Base-by-base conservation (phyloP, 2,797 vertebrate species). In the Oophaga sylvatica region DNA sequence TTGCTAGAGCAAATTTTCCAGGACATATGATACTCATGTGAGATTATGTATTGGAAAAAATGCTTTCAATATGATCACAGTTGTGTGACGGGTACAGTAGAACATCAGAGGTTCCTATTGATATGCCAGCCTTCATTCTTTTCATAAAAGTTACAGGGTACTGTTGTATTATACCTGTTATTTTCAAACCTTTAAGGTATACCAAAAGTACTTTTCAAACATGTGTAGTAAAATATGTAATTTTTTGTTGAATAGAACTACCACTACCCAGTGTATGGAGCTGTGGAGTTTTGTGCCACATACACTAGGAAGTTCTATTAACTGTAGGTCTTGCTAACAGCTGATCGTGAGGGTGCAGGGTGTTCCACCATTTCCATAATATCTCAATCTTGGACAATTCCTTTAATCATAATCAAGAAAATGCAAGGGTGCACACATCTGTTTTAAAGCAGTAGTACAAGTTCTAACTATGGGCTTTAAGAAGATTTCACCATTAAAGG, bases 1-100 rank as follows among this genome's bases (percentile, higher is more conserved):
- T 78, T 78, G 59, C 59, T 26, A 79, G 67, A 76, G 29, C 26
- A 85, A 53, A 31, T 84, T 79, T 85, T 79, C 73, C 62, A 65
- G 56, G 84, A 85, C 75, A 83, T 70, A 76, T 79, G 75, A 85
- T 63, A 85, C 35, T 78, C 75, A 78, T 85, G 70, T 78, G 60
- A 85, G 60, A 85, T 85, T 67, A 85, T 75, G 35, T 19, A 77
- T 77, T 12, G 10, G 19, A 68, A 67, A 78, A 13, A 79, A 85
- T 67, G n/a, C 76, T 85, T 75, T 67, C 75, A 65, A 68, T 80
- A 45, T 79, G 45, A 85, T 67, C 5, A 31, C 12, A 35, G n/a
- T 85, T 56, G 71, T 84, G 63, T 62, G 77, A 76, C n/a, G 53
- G 15, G 20, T 31, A 59, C 22, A 63, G 79, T 80, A 45, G 22